These are phyloP conservation scores for Vanacampus margaritifer DNA, from an alignment of 2,113 vertebrate genomes.

Conservation along the genomic window DNA sequence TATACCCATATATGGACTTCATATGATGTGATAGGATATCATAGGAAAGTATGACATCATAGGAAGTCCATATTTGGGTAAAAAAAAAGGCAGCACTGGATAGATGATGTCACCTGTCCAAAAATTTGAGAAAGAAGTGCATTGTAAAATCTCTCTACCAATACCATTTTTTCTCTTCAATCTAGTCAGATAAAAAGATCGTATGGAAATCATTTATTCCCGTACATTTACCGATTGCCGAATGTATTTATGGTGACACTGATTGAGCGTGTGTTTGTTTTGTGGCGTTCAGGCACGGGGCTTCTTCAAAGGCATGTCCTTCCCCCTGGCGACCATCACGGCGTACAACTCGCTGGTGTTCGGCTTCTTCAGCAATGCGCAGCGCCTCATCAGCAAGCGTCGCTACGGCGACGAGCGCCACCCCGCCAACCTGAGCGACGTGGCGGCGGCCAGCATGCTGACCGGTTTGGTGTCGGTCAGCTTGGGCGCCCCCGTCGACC, in stretches of 20 bases:
- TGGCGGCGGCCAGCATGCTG: conserved; percentile 81
- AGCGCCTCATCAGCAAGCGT: conserved; percentile 78
- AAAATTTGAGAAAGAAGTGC: too few relatives aligned
- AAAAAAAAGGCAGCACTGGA: too few relatives aligned
- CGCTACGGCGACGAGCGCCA: conserved; percentile 56
- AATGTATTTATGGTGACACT: background rate
- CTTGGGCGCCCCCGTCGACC: conserved; percentile 85
- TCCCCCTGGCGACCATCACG: conserved; percentile 86
- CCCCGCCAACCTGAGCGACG: conserved; percentile 66
- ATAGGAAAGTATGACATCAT: too few relatives aligned
- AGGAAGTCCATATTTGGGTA: too few relatives aligned
- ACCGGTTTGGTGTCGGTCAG: conserved; percentile 82
- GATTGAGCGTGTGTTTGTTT: background rate
- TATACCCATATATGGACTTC: too few relatives aligned
- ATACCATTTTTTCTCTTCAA: too few relatives aligned
- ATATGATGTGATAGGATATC: too few relatives aligned
- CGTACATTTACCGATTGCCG: too few relatives aligned
- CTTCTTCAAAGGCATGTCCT: conserved; percentile 99
- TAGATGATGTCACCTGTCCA: too few relatives aligned
- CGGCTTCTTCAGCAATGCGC: conserved; percentile 86
- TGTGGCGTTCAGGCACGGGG: conserved; percentile 71
- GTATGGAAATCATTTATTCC: too few relatives aligned
- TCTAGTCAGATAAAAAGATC: too few relatives aligned
- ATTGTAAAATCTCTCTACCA: too few relatives aligned
- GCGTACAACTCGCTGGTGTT: conserved; percentile 92